Evolutionary conservation across 2,113 vertebrate species (phyloP).

Genomic region (Himantopus leucocephalus): DNA sequence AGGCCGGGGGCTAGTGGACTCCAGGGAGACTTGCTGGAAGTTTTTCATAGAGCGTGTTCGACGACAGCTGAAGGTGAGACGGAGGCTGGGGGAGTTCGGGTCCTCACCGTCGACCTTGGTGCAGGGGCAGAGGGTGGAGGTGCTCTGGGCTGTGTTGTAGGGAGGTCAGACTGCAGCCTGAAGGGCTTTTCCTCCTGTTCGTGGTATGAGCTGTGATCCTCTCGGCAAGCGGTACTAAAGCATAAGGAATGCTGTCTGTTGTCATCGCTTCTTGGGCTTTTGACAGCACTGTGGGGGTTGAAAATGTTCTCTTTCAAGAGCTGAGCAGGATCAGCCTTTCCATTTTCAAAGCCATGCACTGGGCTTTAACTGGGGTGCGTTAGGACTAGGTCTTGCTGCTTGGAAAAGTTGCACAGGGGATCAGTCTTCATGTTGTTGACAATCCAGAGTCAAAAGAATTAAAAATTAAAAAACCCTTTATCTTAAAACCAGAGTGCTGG

Average conservation of each 20-base stretch:
- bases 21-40: constrained; percentile 91
- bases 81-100: too few species aligned
- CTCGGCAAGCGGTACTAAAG: not conserved
- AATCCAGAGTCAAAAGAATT: not conserved
- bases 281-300: not conserved
- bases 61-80: constrained; percentile 87
- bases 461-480: not conserved
- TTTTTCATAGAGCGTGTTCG: constrained; percentile 91
- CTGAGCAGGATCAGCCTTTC: not conserved
- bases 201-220: not conserved
- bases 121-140: accelerated
- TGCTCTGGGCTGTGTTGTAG: not conserved
- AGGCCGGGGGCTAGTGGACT: constrained; percentile 82
- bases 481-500: not conserved
- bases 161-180: not conserved
- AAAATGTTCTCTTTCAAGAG: not conserved
- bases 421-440: not conserved
- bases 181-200: not conserved
- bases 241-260: not conserved
- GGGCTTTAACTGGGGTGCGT: not conserved
- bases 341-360: not conserved
- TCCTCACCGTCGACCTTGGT: accelerated
- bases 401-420: not conserved
- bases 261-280: not conserved
- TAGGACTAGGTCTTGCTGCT: not conserved